Evolutionary conservation across 1,140 invertebrate genomes (phyloP).

Genomic region (Zaprionus inermis): DNA sequence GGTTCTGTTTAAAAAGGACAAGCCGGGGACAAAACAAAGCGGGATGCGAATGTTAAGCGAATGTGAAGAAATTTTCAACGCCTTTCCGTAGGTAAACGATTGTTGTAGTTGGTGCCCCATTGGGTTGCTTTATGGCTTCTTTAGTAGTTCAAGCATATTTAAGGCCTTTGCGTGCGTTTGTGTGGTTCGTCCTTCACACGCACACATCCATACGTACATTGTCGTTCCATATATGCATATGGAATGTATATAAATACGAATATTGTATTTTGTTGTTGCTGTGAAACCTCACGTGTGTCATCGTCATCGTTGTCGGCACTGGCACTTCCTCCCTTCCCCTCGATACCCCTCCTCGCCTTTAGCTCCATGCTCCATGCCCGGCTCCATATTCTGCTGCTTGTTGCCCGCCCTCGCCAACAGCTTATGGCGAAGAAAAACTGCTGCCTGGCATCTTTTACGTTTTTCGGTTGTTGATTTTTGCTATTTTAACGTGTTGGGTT

Average conservation of each 20-base stretch:
- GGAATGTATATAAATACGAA: conserved; percentile 39
- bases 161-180: conserved; percentile 65
- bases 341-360: neutral
- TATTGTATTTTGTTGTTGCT: conserved; percentile 52
- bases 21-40: conserved; percentile 16
- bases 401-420: conserved; percentile 6
- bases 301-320: conserved; percentile 28
- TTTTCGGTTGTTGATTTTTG: conserved; percentile 68
- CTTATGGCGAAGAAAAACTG: conserved; percentile 53
- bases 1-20: conserved; percentile 1
- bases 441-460: conserved; percentile 69
- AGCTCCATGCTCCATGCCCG: neutral
- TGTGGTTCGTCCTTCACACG: conserved; percentile 51
- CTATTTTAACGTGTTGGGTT: conserved; percentile 53
- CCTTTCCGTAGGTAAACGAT: conserved; percentile 55
- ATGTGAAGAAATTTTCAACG: conserved; percentile 40
- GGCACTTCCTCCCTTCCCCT: neutral
- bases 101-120: conserved; percentile 46
- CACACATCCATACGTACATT: conserved; percentile 9
- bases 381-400: neutral
- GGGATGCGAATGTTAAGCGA: conserved; percentile 33
- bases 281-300: conserved; percentile 63
- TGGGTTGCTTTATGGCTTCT: conserved; percentile 72
- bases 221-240: conserved; percentile 29
- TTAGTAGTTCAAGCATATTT: conserved; percentile 74